Percentiles rank a stretch among this genome's conserved stretches.
Conservation (phyloP, 2,888 invertebrate species). For the Machimus rusticus region DNA sequence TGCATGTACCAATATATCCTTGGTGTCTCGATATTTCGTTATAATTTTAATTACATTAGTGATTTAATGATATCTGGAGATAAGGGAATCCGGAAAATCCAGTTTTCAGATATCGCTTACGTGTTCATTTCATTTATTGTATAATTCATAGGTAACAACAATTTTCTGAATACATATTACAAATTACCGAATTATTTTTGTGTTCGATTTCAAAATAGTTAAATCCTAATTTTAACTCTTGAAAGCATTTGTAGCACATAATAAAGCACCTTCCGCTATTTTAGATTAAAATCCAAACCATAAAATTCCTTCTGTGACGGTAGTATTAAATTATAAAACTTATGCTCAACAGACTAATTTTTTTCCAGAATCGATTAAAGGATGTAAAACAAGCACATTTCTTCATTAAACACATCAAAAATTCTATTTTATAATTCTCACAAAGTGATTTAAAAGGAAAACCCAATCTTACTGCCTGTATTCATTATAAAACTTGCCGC, state of each 20-base stretch:
- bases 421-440: background rate
- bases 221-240: too few species aligned
- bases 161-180: background rate
- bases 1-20: background rate
- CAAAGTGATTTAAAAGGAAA: slow-evolving; percentile 6
- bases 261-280: background rate
- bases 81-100: too few species aligned
- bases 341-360: background rate
- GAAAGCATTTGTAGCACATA: too few species aligned
- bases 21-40: background rate
- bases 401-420: background rate
- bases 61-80: too few species aligned
- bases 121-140: too few species aligned
- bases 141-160: background rate
- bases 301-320: background rate
- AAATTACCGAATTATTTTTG: background rate
- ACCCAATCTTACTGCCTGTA: background rate
- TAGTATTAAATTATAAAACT: background rate
- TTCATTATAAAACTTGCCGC: background rate
- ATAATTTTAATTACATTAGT: background rate
- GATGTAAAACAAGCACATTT: background rate
- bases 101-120: too few species aligned
- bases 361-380: background rate
- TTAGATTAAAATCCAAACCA: background rate
- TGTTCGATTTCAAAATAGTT: too few species aligned